These are phyloP conservation scores for Triplophysa siluroides DNA, from an alignment of 2,113 vertebrate genomes.

Conservation along the genomic window DNA sequence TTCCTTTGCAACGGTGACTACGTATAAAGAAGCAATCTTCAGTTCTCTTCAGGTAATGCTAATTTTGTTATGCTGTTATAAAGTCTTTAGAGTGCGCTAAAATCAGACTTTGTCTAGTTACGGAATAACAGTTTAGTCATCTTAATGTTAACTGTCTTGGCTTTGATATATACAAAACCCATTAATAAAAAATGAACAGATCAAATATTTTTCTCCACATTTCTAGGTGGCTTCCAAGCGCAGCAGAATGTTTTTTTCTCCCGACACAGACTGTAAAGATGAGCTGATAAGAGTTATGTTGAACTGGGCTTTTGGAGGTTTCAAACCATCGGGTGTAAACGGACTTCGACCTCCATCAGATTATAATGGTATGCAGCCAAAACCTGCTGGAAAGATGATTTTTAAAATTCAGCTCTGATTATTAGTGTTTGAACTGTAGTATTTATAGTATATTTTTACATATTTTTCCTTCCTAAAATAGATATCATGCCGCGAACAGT, in stretches of 20 bases:
- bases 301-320: constrained; percentile 86
- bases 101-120: no score
- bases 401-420: not conserved
- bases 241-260: constrained; percentile 75
- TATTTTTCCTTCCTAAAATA: constrained; percentile 5
- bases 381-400: not conserved
- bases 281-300: constrained; percentile 83
- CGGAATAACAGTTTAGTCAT: no score
- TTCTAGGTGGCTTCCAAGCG: constrained; percentile 81
- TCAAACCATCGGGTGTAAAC: constrained; percentile 77
- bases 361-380: constrained; percentile 33
- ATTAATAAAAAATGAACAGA: no score
- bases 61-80: no score
- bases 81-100: no score
- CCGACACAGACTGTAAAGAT: constrained; percentile 55
- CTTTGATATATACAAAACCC: no score
- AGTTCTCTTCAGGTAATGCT: constrained; percentile 82
- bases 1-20: constrained; percentile 76
- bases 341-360: constrained; percentile 70
- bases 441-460: not conserved
- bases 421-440: not conserved
- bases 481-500: not conserved
- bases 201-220: not conserved
- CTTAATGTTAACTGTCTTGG: no score
- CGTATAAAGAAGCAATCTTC: constrained; percentile 83